Evolutionary conservation across 2,888 invertebrate genomes (phyloP), one percentile per base, ranked within the genome.

Genomic region (Abrostola triplasia): DNA sequence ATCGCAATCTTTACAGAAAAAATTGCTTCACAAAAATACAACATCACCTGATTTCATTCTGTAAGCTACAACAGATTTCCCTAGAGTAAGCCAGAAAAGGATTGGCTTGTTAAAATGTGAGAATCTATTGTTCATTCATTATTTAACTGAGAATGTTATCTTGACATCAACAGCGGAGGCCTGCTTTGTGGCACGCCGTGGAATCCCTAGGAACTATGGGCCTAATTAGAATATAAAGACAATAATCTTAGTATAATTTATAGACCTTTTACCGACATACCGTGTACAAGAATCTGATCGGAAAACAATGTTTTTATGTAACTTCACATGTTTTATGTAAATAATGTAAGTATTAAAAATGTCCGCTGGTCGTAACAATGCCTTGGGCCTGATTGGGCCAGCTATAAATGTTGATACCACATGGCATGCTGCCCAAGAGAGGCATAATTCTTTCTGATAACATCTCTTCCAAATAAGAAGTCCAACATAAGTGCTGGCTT

Each of bases 81-180:
- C 73, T 77, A 53, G 65, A 70, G 67, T 67, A 60, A 51, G 57
- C 62, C 70, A 78, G 76, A 67, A 76, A 66, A 72, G 69, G 72
- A 67, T 63, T 67, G 56, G 59, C 72, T 71, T 53, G 51, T 69
- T 78, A 70, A 65, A 60, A 67, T 76, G 79, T 79, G 79, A 69
- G 81, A 79, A 79, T 67, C 70, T 78, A 79, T 79, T 79, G 79
- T 79, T 76, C 81, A 76, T 79, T 75, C 76, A 66, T 70, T 69
- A 78, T 73, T 73, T 51, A 73, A 71, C 69, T 61, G 36, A 76
- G 76, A 80, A 80, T 74, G 71, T 76, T 73, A 80, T 80, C 79
- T 76, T 62, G 60, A 42, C 38, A 79, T 80, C 76, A 71, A 56
- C 59, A 37, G 44, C 49, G 36, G 68, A 68, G 56, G 56, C 60